Evolutionary conservation across 2,888 invertebrate species (phyloP).

Genomic region (Amphipyra berbera): DNA sequence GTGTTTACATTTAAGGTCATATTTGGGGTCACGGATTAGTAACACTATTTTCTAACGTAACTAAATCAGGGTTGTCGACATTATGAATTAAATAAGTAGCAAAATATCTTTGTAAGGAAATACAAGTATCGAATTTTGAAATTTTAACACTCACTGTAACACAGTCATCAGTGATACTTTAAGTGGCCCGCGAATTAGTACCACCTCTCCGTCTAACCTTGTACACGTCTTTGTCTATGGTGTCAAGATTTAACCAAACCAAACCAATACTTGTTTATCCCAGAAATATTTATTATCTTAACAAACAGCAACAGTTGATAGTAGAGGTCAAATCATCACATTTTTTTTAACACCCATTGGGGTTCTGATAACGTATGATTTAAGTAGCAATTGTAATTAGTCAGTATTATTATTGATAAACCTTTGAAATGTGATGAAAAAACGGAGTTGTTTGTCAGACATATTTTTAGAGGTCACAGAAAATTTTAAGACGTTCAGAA

Average conservation of each 20-base stretch:
- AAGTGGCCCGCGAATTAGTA: no score
- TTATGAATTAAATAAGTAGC: no score
- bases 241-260: not conserved
- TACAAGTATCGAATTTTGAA: no score
- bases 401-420: constrained; percentile 47
- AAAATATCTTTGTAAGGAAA: no score
- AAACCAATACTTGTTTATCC: constrained; percentile 5
- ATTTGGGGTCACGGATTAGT: no score
- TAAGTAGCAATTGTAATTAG: constrained; percentile 52
- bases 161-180: no score
- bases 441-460: constrained; percentile 47
- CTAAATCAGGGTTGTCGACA: no score
- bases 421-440: constrained; percentile 25
- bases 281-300: constrained; percentile 16
- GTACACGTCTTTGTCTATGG: not conserved
- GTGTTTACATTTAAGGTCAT: no score
- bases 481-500: constrained; percentile 9
- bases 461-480: constrained; percentile 50
- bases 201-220: no score
- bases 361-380: constrained; percentile 56
- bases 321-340: constrained; percentile 45
- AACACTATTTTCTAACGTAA: no score
- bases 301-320: constrained; percentile 23
- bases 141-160: no score
- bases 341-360: constrained; percentile 48